Evolutionary conservation across 2,797 vertebrate genomes (phyloP), one percentile per base, ranked within the genome.

Genomic region (Cirrhinus molitorella): DNA sequence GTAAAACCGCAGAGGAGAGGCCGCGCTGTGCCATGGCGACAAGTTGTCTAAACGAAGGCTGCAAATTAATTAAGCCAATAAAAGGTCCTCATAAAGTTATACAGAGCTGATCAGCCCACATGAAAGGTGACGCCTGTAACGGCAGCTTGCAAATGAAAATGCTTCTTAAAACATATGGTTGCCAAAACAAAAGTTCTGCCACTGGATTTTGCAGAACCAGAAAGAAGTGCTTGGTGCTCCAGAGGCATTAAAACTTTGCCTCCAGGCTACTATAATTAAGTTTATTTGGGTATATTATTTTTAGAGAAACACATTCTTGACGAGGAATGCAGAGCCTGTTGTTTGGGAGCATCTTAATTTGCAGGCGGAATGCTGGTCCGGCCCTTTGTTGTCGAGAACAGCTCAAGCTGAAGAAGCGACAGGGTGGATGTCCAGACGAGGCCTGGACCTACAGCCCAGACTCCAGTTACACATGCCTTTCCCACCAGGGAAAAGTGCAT

Each of bases 391-490:
- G 84, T 76, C 45, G 77, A 80, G 68, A 76, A 85, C 72, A 74
- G 83, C 88, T 86, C 83, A 81, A 74, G 83, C 55, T 55, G 73
- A 81, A 83, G 84, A 85, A 89, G 81, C 43, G 81, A 82, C 79
- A 40, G 72, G 53, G 70, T 83, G 75, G 84, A 91, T 83, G 88
- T 87, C 84, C 87, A 89, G 90, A 89, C 77, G 14, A 85, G 85
- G 84, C 88, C 66, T 75, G 73, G 81, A 77, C 80, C 53, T 34
- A 34, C 55, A 66, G 81, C 87, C 86, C 81, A 85, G 86, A 88
- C 89, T 93, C 87, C 86, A 87, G 91, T 93, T 92, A 93, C 92
- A 91, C 93, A 93, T 94, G 91, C 92, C 93, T 92, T 91, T 92
- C 89, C 85, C 88, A 78, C 72, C 55, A 85, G 74, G 70, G 88